Base-by-base conservation (phyloP, 2,113 vertebrate species). In the Callorhinus ursinus region DNA sequence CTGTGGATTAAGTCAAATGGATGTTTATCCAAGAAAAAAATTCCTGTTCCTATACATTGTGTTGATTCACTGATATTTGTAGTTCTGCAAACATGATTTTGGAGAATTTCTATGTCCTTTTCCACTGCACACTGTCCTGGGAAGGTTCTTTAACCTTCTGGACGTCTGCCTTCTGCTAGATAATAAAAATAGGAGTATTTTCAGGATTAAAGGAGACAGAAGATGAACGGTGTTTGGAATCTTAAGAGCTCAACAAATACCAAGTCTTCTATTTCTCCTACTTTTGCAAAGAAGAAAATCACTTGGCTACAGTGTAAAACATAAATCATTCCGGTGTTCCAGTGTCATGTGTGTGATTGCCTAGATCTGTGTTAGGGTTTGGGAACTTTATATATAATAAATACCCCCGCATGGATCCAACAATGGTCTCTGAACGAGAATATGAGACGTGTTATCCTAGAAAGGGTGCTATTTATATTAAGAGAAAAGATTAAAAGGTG, bases 41-140 rank as follows among this genome's bases (percentile, higher is more conserved):
- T 49, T 96, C 14, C 6, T 49, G 9, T 51, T 42, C 31, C 53
- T 63, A 6, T n/a, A 24, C 10, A 46, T 16, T 61, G 2, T 55
- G n/a, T 31, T 31, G 16, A 42, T 57, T 53, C 67, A 61, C 59
- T 86, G 39, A 51, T 65, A 63, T 51, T 6, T 19, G 8, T 9
- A 65, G 5, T 16, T 28, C 19, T 21, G 15, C 1, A 82, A 26
- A 46, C 21, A 69, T 13, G 22, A 31, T 61, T 79, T 46, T 65
- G 15, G 10, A 72, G 63, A 21, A 6, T 4, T 42, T 87, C 51
- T 8, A 9, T 39, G 12, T 33, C 21, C 9, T 26, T 1, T 36
- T 49, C 5, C 2, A 31, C 3, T n/a, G 39, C 7, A 42, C 16
- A 65, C 2, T 21, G 26, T 51, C 24, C 14, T 61, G 6, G 0